Conservation (phyloP, 2,797 vertebrate genomes). For the Valencia hispanica region DNA sequence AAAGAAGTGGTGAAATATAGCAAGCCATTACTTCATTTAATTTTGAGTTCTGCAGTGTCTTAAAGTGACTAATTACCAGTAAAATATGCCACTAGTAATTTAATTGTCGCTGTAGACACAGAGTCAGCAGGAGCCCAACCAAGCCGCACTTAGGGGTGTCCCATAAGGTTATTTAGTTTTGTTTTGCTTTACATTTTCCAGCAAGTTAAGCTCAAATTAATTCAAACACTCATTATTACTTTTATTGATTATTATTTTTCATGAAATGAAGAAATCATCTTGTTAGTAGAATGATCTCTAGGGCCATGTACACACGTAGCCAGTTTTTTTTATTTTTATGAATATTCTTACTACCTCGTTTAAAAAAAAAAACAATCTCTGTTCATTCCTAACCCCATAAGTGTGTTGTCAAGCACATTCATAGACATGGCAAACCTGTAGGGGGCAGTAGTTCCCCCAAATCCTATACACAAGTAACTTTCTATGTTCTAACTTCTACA, state of each 20-base stretch:
- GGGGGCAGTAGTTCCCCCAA: too few species aligned
- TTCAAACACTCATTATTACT: background rate
- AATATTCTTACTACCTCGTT: too few species aligned
- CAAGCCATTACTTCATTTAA: background rate
- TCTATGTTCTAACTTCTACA: too few species aligned
- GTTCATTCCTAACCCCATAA: too few species aligned
- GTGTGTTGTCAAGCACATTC: too few species aligned
- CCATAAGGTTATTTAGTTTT: background rate
- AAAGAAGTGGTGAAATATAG: background rate
- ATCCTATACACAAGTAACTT: too few species aligned
- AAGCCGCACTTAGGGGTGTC: background rate
- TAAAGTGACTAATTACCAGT: background rate
- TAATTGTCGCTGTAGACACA: background rate
- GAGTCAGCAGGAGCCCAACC: background rate
- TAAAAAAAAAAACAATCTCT: too few species aligned
- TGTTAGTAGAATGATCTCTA: background rate
- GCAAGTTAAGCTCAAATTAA: background rate
- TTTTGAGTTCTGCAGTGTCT: background rate
- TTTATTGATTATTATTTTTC: background rate
- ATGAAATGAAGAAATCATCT: background rate
- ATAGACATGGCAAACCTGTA: too few species aligned
- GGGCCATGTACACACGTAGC: too few species aligned
- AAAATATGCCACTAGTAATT: background rate
- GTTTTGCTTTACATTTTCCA: background rate
- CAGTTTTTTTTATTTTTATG: too few species aligned